Evolutionary conservation across 2,113 vertebrate genomes (phyloP).

Genomic region (Oncorhynchus keta): DNA sequence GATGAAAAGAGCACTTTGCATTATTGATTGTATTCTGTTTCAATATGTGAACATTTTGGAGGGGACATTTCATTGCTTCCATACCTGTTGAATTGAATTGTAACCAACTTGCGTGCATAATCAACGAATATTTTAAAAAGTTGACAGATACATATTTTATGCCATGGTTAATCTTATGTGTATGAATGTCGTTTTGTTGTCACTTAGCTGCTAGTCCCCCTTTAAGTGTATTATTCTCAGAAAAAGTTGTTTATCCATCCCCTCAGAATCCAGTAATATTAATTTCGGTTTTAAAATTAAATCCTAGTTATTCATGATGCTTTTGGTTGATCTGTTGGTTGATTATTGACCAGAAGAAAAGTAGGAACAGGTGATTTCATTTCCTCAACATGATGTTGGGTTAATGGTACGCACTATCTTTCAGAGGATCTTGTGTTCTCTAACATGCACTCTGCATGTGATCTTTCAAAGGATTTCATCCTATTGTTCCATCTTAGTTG

Average conservation of each 20-base stretch:
- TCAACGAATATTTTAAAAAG: neutral
- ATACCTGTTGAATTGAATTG: neutral
- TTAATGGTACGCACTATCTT: no score
- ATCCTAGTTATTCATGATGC: neutral
- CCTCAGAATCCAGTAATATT: neutral
- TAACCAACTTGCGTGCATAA: neutral
- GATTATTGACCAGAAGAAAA: no score
- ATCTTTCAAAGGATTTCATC: neutral
- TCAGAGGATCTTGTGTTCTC: neutral
- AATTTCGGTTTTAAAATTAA: neutral
- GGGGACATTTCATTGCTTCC: neutral
- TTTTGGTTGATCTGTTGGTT: no score
- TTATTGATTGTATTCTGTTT: neutral
- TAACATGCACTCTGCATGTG: neutral
- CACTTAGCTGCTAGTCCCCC: neutral
- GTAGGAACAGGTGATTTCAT: no score
- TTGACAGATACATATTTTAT: neutral
- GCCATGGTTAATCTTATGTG: neutral
- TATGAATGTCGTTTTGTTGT: neutral
- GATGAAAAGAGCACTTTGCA: neutral
- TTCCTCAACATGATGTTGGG: no score
- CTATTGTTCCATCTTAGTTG: neutral
- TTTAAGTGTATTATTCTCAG: neutral
- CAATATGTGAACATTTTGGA: neutral
- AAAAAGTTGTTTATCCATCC: neutral